Percentiles rank a stretch among this genome's conserved stretches.
Conservation (phyloP, 2,888 invertebrate genomes). For the Sminthurides aquaticus region DNA sequence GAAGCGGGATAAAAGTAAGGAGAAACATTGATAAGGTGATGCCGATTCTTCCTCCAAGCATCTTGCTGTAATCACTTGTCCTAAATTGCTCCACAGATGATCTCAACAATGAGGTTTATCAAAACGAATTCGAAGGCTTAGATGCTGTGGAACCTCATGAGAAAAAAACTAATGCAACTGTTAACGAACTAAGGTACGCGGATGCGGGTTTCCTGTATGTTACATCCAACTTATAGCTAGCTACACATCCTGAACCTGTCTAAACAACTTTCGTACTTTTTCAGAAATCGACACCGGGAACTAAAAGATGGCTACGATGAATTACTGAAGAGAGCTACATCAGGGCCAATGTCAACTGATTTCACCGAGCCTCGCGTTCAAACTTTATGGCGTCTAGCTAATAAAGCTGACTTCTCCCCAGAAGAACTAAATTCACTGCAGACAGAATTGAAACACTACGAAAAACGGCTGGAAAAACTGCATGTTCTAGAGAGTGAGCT, state of each 20-base stretch:
- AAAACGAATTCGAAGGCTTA: constrained; percentile 16
- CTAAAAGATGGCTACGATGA: constrained; percentile 72
- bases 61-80: neutral
- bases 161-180: constrained; percentile 21
- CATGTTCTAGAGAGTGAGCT: constrained; percentile 75
- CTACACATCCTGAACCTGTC: neutral
- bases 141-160: constrained; percentile 17
- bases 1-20: constrained; percentile 46
- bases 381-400: constrained; percentile 75
- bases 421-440: constrained; percentile 76
- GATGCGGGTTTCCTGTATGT: no score
- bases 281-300: constrained; percentile 63
- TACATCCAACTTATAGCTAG: neutral
- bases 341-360: constrained; percentile 72
- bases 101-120: constrained; percentile 19
- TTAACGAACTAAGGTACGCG: constrained; percentile 31
- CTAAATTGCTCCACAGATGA: constrained; percentile 11
- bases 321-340: constrained; percentile 63
- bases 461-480: constrained; percentile 73
- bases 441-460: constrained; percentile 79
- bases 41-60: neutral
- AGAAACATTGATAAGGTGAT: neutral
- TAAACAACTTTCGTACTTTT: neutral
- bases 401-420: constrained; percentile 68
- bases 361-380: constrained; percentile 88